phyloP scores from a whole-genome alignment of 2,113 vertebrate species.

The Pseudopipra pipra region DNA sequence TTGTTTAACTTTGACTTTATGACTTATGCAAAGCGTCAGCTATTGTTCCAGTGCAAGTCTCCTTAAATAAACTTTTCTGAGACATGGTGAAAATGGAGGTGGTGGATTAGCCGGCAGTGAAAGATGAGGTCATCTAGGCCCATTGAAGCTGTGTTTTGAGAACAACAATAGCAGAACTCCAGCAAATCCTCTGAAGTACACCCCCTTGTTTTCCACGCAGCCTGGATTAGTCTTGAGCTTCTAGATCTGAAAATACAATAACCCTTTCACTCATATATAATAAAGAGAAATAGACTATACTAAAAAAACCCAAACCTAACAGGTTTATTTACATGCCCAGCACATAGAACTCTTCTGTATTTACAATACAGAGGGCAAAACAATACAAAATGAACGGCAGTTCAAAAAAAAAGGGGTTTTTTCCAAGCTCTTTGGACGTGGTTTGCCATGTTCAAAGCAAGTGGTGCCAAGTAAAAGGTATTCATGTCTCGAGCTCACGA shows the following conservation, averaged over 20 bases:
- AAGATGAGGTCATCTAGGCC: conserved; percentile 56
- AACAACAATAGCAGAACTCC: conserved; percentile 63
- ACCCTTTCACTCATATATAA: conserved; percentile 52
- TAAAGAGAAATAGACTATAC: conserved; percentile 62
- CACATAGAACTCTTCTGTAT: conserved; percentile 27
- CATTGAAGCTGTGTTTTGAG: conserved; percentile 47
- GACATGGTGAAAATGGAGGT: conserved; percentile 41
- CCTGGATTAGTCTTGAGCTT: conserved; percentile 66
- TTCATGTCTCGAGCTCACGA: neutral
- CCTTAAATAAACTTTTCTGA: conserved; percentile 64
- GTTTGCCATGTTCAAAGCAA: neutral
- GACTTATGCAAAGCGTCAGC: conserved; percentile 46
- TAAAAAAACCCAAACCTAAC: neutral
- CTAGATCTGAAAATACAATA: conserved; percentile 66
- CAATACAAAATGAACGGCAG: conserved; percentile 34
- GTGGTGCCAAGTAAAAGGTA: neutral
- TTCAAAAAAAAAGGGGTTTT: neutral
- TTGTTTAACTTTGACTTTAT: conserved; percentile 61
- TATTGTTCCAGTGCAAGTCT: conserved; percentile 51
- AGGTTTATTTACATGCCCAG: conserved; percentile 54
- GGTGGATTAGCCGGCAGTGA: conserved; percentile 48
- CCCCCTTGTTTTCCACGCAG: conserved; percentile 69
- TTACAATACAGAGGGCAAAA: conserved; percentile 13
- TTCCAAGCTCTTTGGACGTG: neutral
- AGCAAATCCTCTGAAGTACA: conserved; percentile 72